phyloP scores from a whole-genome alignment of 2,888 invertebrate species.

The Agrochola circellaris region DNA sequence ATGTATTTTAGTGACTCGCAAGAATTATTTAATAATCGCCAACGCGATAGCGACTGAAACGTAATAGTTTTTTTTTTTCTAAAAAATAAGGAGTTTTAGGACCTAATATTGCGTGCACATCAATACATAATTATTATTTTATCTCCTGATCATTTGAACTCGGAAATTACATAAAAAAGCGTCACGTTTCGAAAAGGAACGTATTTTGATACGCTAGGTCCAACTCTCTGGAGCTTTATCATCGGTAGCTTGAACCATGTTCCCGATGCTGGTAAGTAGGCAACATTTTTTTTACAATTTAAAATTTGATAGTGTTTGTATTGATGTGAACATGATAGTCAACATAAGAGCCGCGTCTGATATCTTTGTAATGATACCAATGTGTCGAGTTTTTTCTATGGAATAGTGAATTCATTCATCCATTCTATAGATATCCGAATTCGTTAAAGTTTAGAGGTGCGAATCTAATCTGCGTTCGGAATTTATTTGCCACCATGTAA shows the following conservation, averaged over 20 bases:
- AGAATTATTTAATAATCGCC: slow-evolving; percentile 41
- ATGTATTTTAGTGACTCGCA: slow-evolving; percentile 23
- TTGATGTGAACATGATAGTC: slow-evolving; percentile 15
- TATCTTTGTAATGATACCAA: slow-evolving; percentile 25
- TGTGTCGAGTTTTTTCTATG: background rate
- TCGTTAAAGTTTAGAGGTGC: background rate
- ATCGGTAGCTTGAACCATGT: background rate
- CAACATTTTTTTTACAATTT: too few species aligned
- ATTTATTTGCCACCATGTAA: too few species aligned
- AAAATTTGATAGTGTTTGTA: background rate
- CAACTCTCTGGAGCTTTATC: background rate
- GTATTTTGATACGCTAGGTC: too few species aligned
- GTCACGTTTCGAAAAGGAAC: too few species aligned
- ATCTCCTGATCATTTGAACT: background rate
- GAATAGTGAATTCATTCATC: background rate
- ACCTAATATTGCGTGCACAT: slow-evolving; percentile 1
- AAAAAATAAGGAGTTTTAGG: slow-evolving; percentile 4
- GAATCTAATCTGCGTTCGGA: too few species aligned
- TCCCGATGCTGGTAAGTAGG: background rate
- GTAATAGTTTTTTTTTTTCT: slow-evolving; percentile 22
- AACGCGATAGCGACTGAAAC: slow-evolving; percentile 47
- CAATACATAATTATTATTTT: slow-evolving; percentile 10
- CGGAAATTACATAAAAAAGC: background rate
- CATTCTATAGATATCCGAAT: background rate
- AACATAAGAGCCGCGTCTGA: slow-evolving; percentile 12